A percentile compares a stretch with the other conserved stretches of the same genome.
These are phyloP conservation scores for Chydorus sphaericus DNA, from an alignment of 2,888 invertebrate species.

Conservation along the genomic window DNA sequence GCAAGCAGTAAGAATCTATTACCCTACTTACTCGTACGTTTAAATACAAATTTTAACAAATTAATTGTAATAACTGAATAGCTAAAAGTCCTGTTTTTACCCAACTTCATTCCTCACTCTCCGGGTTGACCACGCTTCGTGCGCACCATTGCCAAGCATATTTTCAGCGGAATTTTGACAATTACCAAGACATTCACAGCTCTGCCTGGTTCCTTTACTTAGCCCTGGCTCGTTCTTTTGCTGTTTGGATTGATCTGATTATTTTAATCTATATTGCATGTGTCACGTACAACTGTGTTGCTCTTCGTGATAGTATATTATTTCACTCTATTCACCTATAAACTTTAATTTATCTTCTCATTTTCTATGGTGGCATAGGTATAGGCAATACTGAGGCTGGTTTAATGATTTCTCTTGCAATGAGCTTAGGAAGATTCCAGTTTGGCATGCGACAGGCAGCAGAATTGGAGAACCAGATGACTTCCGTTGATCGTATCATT, in stretches of 20 bases:
- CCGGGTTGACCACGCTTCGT: constrained; percentile 56
- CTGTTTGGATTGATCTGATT: constrained; percentile 78
- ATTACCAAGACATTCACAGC: constrained; percentile 43
- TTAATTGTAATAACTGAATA: no score
- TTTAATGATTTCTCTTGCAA: constrained; percentile 25
- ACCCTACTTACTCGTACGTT: constrained; percentile 2
- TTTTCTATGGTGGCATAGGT: no score
- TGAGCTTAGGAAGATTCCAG: constrained; percentile 35
- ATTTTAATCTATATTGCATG: constrained; percentile 72
- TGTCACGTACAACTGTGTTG: constrained; percentile 71
- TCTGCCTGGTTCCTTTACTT: constrained; percentile 86
- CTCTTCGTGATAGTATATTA: constrained; percentile 38
- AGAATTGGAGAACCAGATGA: constrained; percentile 75
- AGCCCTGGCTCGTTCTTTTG: constrained; percentile 79
- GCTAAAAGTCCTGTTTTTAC: constrained; percentile 38
- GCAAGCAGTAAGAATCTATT: constrained; percentile 33
- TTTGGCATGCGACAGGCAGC: constrained; percentile 90
- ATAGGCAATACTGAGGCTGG: constrained; percentile 24
- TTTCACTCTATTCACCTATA: neutral
- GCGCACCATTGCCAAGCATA: constrained; percentile 30
- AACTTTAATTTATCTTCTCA: neutral
- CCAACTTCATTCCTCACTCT: constrained; percentile 65
- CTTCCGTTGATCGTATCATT: constrained; percentile 28
- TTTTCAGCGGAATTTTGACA: constrained; percentile 29
- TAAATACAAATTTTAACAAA: no score